phyloP scores from a whole-genome alignment of 2,113 vertebrate genomes.

The Zosterops pallidus region DNA sequence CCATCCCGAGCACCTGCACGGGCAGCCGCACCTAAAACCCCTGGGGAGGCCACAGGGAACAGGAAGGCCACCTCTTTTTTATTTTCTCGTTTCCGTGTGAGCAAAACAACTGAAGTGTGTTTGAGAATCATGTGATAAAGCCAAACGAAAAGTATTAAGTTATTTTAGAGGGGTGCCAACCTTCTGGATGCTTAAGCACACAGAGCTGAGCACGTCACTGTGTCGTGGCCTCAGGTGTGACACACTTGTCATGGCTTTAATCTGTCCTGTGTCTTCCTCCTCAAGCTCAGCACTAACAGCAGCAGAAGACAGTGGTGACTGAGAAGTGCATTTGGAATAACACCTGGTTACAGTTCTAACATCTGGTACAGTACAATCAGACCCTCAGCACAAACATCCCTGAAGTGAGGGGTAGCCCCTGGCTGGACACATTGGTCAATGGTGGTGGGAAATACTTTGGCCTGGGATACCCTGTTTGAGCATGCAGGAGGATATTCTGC shows the following conservation, averaged over 20 bases:
- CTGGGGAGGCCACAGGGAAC: neutral
- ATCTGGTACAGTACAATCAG: rapidly evolving
- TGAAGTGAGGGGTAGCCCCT: neutral
- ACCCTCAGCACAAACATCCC: neutral
- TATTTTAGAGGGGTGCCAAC: neutral
- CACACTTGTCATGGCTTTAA: neutral
- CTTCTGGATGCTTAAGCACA: neutral
- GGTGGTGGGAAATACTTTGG: neutral
- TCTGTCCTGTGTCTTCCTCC: neutral
- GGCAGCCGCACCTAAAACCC: neutral
- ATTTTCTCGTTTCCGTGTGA: neutral
- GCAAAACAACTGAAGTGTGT: neutral
- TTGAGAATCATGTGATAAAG: neutral
- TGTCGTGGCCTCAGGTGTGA: neutral
- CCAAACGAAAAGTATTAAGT: neutral
- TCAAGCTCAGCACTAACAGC: neutral
- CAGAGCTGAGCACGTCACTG: neutral
- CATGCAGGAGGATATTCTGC: neutral
- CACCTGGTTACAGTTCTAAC: neutral
- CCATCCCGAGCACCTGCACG: neutral
- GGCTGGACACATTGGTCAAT: neutral
- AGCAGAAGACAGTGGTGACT: neutral
- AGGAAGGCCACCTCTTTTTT: too few relatives aligned
- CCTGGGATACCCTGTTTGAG: neutral
- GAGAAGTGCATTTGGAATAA: neutral